Evolutionary conservation across 2,113 vertebrate genomes (phyloP).

Genomic region (Labeo catla): DNA sequence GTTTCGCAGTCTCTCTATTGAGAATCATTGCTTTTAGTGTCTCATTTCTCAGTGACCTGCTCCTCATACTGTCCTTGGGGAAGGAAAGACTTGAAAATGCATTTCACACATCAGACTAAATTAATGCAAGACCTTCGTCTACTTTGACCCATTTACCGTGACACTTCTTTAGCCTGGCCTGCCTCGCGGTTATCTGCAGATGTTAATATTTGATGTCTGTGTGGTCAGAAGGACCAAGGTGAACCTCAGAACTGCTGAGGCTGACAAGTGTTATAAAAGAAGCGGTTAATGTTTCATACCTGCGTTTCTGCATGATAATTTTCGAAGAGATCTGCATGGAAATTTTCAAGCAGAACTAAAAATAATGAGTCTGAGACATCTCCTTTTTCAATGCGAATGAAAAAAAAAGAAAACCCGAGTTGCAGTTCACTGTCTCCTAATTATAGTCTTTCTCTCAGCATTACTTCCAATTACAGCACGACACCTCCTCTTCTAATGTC

Average conservation of each 20-base stretch:
- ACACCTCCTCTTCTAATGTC: conserved; percentile 44
- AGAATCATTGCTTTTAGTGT: not conserved
- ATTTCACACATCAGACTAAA: conserved; percentile 46
- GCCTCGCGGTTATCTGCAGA: conserved; percentile 23
- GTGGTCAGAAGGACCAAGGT: conserved; percentile 40
- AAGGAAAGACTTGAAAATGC: conserved; percentile 36
- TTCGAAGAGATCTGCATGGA: not conserved
- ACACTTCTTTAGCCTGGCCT: conserved; percentile 9
- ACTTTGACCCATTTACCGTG: conserved; percentile 40
- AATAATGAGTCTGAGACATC: not conserved
- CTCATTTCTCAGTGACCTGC: conserved; percentile 36
- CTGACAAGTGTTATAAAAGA: conserved; percentile 18
- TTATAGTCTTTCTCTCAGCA: conserved; percentile 18
- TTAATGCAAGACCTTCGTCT: conserved; percentile 38
- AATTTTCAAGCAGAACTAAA: not conserved
- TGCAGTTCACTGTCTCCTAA: conserved; percentile 28
- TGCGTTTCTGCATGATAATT: not conserved
- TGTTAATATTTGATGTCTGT: conserved; percentile 51
- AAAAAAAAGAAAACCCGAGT: not conserved
- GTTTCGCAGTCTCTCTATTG: not conserved
- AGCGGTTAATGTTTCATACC: conserved; percentile 29
- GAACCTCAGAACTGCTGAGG: conserved; percentile 43
- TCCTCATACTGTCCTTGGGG: conserved; percentile 16
- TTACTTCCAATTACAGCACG: conserved; percentile 36
- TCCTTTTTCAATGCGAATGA: not conserved